phyloP scores from a whole-genome alignment of 2,113 vertebrate species.

The Psittacara wagleri region DNA sequence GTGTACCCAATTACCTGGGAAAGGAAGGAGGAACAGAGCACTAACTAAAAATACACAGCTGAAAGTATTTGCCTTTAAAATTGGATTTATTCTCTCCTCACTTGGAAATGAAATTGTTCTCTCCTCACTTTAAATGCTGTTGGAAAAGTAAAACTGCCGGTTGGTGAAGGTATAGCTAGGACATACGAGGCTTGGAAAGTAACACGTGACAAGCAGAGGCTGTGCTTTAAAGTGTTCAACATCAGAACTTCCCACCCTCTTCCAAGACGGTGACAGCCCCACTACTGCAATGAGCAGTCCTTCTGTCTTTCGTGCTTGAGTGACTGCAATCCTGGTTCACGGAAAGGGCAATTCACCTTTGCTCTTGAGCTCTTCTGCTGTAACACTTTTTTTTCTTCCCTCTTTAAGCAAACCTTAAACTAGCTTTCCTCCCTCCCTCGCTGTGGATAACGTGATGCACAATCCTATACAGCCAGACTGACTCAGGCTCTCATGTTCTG shows the following conservation, averaged over 20 bases:
- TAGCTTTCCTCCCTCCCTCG: background rate
- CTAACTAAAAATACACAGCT: background rate
- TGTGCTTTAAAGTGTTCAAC: background rate
- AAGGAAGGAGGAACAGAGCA: background rate
- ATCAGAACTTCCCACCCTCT: background rate
- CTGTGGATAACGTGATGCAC: background rate
- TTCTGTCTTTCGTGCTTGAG: rapidly evolving
- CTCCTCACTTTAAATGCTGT: background rate
- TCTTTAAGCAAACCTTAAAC: background rate
- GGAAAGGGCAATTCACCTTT: background rate
- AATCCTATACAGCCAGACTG: background rate
- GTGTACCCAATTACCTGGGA: background rate
- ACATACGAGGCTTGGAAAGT: background rate
- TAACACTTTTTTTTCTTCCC: background rate
- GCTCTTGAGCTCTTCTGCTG: background rate
- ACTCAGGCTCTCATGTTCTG: background rate
- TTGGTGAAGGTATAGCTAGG: background rate
- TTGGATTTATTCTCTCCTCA: background rate
- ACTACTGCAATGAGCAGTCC: rapidly evolving
- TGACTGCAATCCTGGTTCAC: background rate
- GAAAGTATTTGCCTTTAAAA: background rate
- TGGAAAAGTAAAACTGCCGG: background rate
- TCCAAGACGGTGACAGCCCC: background rate
- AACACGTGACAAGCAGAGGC: background rate
- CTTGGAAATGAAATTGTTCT: background rate